Evolutionary conservation across 2,113 vertebrate species (phyloP).

Genomic region (Catagonus wagneri): DNA sequence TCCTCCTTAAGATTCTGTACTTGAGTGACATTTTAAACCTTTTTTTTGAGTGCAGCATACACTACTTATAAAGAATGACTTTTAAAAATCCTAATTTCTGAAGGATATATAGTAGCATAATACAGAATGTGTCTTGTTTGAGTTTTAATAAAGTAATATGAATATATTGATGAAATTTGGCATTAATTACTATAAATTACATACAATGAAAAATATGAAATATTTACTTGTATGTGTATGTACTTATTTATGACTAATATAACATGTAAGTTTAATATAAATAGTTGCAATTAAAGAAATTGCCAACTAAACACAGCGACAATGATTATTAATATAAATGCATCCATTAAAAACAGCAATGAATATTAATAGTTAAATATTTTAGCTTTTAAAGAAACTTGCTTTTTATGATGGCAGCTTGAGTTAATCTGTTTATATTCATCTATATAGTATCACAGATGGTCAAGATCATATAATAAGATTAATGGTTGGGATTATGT

Average conservation of each 20-base stretch:
- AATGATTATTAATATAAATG: not conserved
- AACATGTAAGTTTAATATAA: not conserved
- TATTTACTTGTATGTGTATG: too few relatives aligned
- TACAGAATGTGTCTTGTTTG: not conserved
- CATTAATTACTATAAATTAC: not conserved
- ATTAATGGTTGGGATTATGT: not conserved
- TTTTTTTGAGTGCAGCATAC: not conserved
- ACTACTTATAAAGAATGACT: not conserved
- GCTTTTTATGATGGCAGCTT: not conserved
- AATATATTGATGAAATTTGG: not conserved
- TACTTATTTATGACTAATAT: too few relatives aligned
- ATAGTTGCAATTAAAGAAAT: not conserved
- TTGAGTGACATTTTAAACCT: not conserved
- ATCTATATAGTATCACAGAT: not conserved
- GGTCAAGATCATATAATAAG: not conserved
- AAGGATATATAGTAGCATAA: not conserved
- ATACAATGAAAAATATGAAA: too few relatives aligned
- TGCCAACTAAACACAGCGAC: not conserved
- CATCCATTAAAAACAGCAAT: not conserved
- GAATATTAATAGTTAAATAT: not conserved
- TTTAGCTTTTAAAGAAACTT: not conserved
- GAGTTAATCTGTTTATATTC: not conserved
- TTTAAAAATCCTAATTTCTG: constrained; percentile 1
- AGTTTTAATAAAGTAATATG: not conserved
- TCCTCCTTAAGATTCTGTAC: not conserved